Conservation (phyloP, 2,888 invertebrate genomes). For the Cerceris rybyensis region DNA sequence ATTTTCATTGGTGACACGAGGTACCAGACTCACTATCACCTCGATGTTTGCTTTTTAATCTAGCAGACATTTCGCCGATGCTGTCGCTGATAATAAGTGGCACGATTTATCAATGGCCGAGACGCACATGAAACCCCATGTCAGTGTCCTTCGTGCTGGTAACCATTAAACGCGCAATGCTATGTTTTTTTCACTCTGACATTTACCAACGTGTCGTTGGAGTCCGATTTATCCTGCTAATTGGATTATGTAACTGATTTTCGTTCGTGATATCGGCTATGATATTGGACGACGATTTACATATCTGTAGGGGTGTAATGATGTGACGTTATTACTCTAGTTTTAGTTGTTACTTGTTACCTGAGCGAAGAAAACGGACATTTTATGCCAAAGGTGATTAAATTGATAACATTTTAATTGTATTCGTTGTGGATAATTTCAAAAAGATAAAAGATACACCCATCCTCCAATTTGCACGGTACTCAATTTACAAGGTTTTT, state of each 20-base stretch:
- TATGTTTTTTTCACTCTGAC: not conserved
- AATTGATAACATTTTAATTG: too few relatives aligned
- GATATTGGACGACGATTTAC: too few relatives aligned
- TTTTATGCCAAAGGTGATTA: too few relatives aligned
- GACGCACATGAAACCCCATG: slow-evolving; percentile 18
- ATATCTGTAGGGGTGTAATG: too few relatives aligned
- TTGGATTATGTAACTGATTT: not conserved
- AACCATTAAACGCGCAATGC: slow-evolving; percentile 15
- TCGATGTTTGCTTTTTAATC: not conserved
- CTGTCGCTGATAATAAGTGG: slow-evolving; percentile 31
- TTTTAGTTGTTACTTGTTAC: too few relatives aligned
- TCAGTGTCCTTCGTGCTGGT: slow-evolving; percentile 35
- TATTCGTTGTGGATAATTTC: too few relatives aligned
- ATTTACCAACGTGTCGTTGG: slow-evolving; percentile 5
- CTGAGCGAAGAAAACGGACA: too few relatives aligned
- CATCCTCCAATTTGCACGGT: too few relatives aligned
- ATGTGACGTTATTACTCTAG: too few relatives aligned
- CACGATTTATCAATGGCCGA: slow-evolving; percentile 39
- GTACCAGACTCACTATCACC: not conserved
- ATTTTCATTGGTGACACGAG: not conserved
- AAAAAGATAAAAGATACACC: too few relatives aligned
- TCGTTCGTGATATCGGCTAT: not conserved
- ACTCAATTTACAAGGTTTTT: too few relatives aligned
- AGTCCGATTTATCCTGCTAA: slow-evolving; percentile 36
- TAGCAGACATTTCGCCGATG: slow-evolving; percentile 1